A percentile compares a stretch with the other conserved stretches of the same genome.
Conservation (phyloP, 2,797 vertebrate species). For the Poeciliopsis gracilis region DNA sequence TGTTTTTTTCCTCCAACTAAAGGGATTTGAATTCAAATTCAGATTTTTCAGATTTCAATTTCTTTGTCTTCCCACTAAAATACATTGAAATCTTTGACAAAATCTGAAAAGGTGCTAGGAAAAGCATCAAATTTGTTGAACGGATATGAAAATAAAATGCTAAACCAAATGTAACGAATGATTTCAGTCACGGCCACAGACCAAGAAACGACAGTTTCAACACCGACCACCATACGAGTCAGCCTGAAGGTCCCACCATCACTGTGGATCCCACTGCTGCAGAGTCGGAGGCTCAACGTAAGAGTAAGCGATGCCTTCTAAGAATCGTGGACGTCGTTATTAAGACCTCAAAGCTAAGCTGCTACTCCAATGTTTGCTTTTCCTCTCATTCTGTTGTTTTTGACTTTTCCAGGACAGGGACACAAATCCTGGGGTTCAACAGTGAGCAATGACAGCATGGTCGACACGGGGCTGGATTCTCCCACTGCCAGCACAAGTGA, state of each 20-base stretch:
- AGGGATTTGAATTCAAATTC: background rate
- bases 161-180: background rate
- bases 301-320: constrained; percentile 75
- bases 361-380: background rate
- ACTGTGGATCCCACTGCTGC: constrained; percentile 58
- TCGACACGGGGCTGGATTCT: constrained; percentile 79
- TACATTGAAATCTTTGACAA: background rate
- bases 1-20: background rate
- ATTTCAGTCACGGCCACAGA: constrained; percentile 74
- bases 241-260: constrained; percentile 51
- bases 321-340: background rate
- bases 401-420: constrained; percentile 81
- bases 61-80: background rate
- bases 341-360: background rate
- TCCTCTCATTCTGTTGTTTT: background rate
- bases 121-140: background rate
- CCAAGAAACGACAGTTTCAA: constrained; percentile 87
- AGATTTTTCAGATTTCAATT: background rate
- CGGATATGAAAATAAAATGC: background rate
- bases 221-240: constrained; percentile 44
- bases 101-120: background rate
- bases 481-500: constrained; percentile 79
- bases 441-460: constrained; percentile 82
- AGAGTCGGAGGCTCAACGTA: constrained; percentile 65
- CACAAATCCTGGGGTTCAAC: constrained; percentile 94